phyloP scores from a whole-genome alignment of 2,113 vertebrate species.

The Casuarius casuarius region DNA sequence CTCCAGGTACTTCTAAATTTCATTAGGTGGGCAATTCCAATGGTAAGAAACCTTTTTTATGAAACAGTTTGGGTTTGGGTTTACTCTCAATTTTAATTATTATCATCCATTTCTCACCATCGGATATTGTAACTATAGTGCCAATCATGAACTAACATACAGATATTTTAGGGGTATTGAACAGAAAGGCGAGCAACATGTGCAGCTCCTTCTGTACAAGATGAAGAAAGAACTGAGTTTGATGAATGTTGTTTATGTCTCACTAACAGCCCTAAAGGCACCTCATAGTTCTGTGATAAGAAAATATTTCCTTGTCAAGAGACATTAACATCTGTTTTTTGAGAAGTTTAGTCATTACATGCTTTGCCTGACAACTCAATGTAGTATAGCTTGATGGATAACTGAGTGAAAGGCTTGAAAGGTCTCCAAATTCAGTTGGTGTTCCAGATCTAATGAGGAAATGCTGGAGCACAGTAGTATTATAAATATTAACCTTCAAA shows the following conservation, averaged over 20 bases:
- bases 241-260: conserved; percentile 49
- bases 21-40: neutral
- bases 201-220: neutral
- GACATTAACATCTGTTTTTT: conserved; percentile 45
- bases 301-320: conserved; percentile 55
- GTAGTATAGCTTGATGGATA: conserved; percentile 14
- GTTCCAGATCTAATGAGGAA: conserved; percentile 14
- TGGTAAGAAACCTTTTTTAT: neutral
- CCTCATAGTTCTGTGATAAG: conserved; percentile 29
- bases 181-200: neutral
- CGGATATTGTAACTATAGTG: neutral
- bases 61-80: neutral
- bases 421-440: neutral
- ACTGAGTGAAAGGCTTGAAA: conserved; percentile 4
- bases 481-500: neutral
- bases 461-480: neutral
- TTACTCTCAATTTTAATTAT: neutral
- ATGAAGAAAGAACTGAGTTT: neutral
- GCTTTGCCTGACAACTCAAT: conserved; percentile 21
- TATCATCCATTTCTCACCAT: rapidly evolving
- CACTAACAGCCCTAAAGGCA: conserved; percentile 33
- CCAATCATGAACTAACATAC: neutral
- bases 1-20: neutral
- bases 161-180: neutral
- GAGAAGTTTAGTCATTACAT: conserved; percentile 29